These are phyloP conservation scores for Esox masquinongy DNA, from an alignment of 2,797 vertebrate species.

Conservation along the genomic window DNA sequence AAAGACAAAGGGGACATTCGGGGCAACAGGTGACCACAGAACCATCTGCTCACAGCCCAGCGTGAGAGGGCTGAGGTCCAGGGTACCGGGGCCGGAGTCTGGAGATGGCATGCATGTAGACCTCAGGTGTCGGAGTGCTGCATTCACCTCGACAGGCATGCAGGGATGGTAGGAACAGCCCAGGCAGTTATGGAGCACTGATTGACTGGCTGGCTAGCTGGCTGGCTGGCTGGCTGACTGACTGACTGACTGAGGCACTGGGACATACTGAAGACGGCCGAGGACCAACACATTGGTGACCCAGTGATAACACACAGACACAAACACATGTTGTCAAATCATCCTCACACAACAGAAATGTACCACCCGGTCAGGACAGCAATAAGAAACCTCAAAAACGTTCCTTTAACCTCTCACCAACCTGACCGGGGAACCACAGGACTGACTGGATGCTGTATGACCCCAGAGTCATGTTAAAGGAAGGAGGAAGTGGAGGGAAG, in stretches of 20 bases:
- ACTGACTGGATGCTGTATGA: background rate
- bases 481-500: slow-evolving; percentile 7
- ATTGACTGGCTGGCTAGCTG: slow-evolving; percentile 6
- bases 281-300: slow-evolving; percentile 34
- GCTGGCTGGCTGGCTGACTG: background rate
- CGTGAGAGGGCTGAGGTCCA: slow-evolving; percentile 45
- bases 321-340: background rate
- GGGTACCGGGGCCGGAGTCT: slow-evolving; percentile 51
- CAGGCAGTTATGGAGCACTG: slow-evolving; percentile 47
- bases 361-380: background rate
- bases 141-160: slow-evolving; percentile 69
- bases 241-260: background rate
- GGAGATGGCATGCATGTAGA: slow-evolving; percentile 63
- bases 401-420: background rate
- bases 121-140: slow-evolving; percentile 56
- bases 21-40: slow-evolving; percentile 2
- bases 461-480: background rate
- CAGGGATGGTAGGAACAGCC: slow-evolving; percentile 69
- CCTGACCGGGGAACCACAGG: background rate
- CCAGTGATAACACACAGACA: background rate
- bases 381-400: background rate
- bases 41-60: slow-evolving; percentile 34
- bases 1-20: background rate
- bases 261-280: slow-evolving; percentile 40
- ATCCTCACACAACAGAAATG: background rate